Evolutionary conservation across 2,113 vertebrate genomes (phyloP).

Genomic region (Tetrax tetrax): DNA sequence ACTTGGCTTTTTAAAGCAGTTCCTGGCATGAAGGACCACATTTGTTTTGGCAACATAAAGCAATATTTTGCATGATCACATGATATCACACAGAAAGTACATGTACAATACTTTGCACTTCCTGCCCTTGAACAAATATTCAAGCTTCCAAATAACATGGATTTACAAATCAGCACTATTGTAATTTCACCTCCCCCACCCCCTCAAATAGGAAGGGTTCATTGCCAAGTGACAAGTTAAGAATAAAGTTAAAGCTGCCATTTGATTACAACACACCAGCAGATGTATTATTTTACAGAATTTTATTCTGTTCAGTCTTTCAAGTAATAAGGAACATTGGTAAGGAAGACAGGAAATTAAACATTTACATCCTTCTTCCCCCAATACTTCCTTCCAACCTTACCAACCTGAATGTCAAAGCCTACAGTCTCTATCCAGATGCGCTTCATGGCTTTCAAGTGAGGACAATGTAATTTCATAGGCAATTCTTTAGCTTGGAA

Average conservation of each 20-base stretch:
- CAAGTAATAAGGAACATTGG: neutral
- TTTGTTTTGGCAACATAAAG: constrained; percentile 4
- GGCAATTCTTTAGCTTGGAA: neutral
- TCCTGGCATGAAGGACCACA: neutral
- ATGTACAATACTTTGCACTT: neutral
- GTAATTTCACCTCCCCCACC: neutral
- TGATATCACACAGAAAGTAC: neutral
- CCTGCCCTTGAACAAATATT: neutral
- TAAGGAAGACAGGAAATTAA: neutral
- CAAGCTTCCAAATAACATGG: neutral
- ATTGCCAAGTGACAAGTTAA: neutral
- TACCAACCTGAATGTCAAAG: neutral
- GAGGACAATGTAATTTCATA: neutral
- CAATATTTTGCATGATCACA: neutral
- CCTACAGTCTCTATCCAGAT: neutral
- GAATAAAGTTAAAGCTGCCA: neutral
- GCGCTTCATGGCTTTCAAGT: neutral
- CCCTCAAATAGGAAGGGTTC: neutral
- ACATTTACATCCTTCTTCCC: constrained; percentile 11
- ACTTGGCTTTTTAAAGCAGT: neutral
- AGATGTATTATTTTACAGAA: neutral
- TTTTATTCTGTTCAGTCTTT: neutral
- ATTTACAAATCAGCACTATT: neutral
- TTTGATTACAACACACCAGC: neutral
- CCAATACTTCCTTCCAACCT: neutral